These are phyloP conservation scores for Chaetodon auriga DNA, from an alignment of 2,113 vertebrate genomes.

Conservation along the genomic window DNA sequence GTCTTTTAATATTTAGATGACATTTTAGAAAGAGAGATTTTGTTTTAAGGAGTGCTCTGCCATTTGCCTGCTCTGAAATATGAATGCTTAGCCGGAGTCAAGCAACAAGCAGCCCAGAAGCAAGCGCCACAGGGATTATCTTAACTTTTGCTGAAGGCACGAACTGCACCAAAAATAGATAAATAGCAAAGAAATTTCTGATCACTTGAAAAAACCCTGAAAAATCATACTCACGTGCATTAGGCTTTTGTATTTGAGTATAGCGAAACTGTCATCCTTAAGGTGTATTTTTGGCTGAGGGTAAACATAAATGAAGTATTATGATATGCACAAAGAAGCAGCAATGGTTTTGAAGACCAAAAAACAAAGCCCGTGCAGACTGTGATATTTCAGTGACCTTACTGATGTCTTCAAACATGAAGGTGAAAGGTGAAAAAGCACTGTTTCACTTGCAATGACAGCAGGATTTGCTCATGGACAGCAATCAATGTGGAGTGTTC, in stretches of 20 bases:
- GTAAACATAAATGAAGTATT: slow-evolving; percentile 1
- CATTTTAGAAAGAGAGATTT: slow-evolving; percentile 8
- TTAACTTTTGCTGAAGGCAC: background rate
- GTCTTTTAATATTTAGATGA: slow-evolving; percentile 18
- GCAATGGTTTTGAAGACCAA: background rate
- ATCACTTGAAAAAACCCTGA: background rate
- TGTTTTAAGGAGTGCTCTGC: background rate
- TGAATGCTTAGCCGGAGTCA: slow-evolving; percentile 11
- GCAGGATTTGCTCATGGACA: slow-evolving; percentile 55
- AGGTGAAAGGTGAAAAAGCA: slow-evolving; percentile 14
- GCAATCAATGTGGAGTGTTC: slow-evolving; percentile 70
- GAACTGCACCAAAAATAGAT: background rate
- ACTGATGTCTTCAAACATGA: background rate
- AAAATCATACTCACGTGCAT: background rate
- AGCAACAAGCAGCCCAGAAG: background rate
- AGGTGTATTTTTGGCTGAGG: slow-evolving; percentile 3
- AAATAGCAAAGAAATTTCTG: background rate
- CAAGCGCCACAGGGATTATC: background rate
- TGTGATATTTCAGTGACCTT: background rate
- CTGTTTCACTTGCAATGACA: slow-evolving; percentile 52
- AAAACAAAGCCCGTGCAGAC: background rate
- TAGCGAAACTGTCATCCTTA: background rate
- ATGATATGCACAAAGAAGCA: background rate
- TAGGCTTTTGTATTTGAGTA: background rate
- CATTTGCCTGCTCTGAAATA: slow-evolving; percentile 28